These are phyloP conservation scores for Ectemnius continuus DNA, from an alignment of 2,888 invertebrate genomes.

Conservation along the genomic window DNA sequence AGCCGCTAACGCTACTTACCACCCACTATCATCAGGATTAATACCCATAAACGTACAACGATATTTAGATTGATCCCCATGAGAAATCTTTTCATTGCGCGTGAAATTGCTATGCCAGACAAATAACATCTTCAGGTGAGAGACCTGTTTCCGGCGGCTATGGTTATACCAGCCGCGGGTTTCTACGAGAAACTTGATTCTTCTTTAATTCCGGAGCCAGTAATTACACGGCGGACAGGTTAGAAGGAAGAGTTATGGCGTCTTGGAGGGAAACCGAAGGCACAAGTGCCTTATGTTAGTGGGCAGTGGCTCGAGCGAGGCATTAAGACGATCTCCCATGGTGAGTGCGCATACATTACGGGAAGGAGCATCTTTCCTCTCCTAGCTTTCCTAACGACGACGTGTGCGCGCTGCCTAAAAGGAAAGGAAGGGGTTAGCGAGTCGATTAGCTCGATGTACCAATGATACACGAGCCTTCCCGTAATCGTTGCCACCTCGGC, in stretches of 20 bases:
- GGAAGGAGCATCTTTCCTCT: no score
- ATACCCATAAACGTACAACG: background rate
- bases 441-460: conserved; percentile 48
- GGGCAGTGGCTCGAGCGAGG: conserved; percentile 65
- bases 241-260: conserved; percentile 65
- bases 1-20: background rate
- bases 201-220: conserved; percentile 32
- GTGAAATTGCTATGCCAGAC: no score
- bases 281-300: conserved; percentile 63
- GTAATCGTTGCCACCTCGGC: conserved; percentile 10
- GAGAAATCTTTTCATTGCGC: background rate
- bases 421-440: conserved; percentile 29
- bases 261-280: conserved; percentile 53
- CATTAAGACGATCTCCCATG: conserved; percentile 68
- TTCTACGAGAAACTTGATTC: background rate
- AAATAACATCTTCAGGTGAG: background rate
- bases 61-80: conserved; percentile 1
- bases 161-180: background rate
- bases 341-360: conserved; percentile 64
- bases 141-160: background rate
- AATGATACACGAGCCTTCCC: conserved; percentile 44
- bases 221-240: conserved; percentile 69
- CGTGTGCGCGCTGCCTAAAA: conserved; percentile 27
- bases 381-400: conserved; percentile 30
- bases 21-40: conserved; percentile 9